Evolutionary conservation across 2,888 invertebrate genomes (phyloP), one percentile per base, ranked within the genome.

Genomic region (Lordiphosa andalusiaca): DNA sequence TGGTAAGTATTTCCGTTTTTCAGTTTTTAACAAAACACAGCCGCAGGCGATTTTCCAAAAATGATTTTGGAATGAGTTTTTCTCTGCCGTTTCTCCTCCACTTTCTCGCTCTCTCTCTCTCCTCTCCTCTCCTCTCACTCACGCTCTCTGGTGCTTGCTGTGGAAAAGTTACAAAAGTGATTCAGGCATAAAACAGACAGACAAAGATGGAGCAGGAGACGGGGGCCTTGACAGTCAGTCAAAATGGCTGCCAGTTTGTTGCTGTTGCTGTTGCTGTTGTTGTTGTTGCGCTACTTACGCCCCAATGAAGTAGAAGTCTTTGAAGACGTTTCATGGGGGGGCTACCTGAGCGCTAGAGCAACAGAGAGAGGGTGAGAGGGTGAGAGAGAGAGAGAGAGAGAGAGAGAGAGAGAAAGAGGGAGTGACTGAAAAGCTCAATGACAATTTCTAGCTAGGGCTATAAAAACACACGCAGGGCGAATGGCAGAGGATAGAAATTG

Each of bases 31-130:
- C 75, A 69, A 85, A 86, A 87, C 85, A 80, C 78, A 75, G 84
- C 78, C 84, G 65, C 78, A 71, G 86, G 87, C 86, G 78, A 75
- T 81, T 85, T 78, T 82, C 72, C 72, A 69, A 83, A 81, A 81
- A 73, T 78, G 64, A 78, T 78, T 81, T 75, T 75, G 67, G 64
- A 72, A 81, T 81, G 73, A 80, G 75, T 75, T 77, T 75, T 81
- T 58, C 50, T 42, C 55, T 50, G 46, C 59, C 49, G 33, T 41
- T 36, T 51, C 46, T 47, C 57, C 51, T 50, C 60, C 49, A 56
- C 61, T 66, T 65, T 69, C 49, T 49, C 56, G 60, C 6, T 4
- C 39, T 16, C 30, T 30, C n/a, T 49, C 9, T 47, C 5, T 30
- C 19, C 19, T 53, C 12, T 48, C 56, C 56, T 48, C 46, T 65